A percentile compares a stretch with the other conserved stretches of the same genome.
phyloP scores from a whole-genome alignment of 2,888 invertebrate genomes.

The Acanthosepion pharaonis region DNA sequence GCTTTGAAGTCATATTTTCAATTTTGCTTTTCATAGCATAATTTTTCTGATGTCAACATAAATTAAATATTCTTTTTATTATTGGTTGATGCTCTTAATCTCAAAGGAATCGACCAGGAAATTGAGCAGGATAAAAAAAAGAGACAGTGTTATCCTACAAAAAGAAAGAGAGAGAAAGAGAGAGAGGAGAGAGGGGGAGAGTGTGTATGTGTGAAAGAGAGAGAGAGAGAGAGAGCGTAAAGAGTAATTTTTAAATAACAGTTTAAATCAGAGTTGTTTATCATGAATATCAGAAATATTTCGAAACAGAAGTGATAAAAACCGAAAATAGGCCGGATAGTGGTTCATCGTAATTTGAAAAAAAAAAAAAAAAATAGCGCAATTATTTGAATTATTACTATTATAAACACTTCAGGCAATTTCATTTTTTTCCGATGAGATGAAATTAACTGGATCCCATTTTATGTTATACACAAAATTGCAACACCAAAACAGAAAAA shows the following conservation, averaged over 20 bases:
- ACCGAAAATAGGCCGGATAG: background rate
- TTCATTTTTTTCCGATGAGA: too few species aligned
- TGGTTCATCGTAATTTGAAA: background rate
- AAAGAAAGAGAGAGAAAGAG: too few species aligned
- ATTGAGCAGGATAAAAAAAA: background rate
- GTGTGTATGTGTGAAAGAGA: background rate
- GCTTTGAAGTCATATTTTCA: background rate
- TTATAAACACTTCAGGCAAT: background rate
- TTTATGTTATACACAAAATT: background rate
- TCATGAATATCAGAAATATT: background rate
- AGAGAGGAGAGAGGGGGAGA: too few species aligned
- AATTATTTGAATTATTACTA: background rate
- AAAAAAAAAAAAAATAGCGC: background rate
- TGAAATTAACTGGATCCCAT: too few species aligned
- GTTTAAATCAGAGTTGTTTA: background rate
- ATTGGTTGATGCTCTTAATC: background rate
- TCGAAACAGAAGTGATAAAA: background rate
- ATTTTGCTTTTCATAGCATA: background rate
- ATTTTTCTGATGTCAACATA: background rate
- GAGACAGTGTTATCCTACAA: background rate
- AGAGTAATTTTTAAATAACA: background rate
- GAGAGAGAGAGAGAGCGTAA: background rate
- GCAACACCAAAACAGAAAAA: background rate
- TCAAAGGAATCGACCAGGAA: background rate
- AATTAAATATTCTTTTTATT: background rate